Evolutionary conservation across 1,140 invertebrate genomes (phyloP).

Genomic region (Euwallacea fornicatus): DNA sequence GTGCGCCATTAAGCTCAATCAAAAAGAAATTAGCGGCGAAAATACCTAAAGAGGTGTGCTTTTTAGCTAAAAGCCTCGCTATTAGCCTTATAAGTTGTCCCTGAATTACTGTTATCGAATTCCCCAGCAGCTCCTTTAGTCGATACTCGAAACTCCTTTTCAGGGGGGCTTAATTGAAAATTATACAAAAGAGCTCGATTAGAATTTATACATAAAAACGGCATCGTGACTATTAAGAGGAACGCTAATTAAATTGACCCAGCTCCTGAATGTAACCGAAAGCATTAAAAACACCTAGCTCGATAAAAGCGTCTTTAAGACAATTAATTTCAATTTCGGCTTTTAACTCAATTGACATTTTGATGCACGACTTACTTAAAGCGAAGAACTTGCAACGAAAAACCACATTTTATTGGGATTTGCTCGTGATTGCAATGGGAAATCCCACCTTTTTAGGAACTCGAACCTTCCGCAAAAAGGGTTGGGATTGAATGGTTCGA

Average conservation of each 20-base stretch:
- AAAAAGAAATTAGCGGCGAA: too few species aligned
- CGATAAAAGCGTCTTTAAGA: conserved; percentile 16
- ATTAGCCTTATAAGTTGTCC: too few species aligned
- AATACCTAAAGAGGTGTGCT: too few species aligned
- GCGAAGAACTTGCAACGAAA: conserved; percentile 9
- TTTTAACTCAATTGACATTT: conserved; percentile 25
- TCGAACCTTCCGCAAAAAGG: not conserved
- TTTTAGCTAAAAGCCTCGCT: too few species aligned
- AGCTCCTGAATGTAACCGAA: conserved; percentile 11
- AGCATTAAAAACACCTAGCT: conserved; percentile 22
- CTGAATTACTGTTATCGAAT: too few species aligned
- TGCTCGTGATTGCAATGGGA: not conserved
- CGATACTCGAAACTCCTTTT: not conserved
- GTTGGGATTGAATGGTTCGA: not conserved
- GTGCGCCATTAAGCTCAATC: too few species aligned
- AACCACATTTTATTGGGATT: conserved; percentile 15
- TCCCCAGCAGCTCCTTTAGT: too few species aligned
- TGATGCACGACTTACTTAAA: conserved; percentile 21
- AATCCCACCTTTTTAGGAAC: not conserved
- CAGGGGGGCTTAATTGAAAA: conserved; percentile 2
- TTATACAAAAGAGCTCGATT: conserved; percentile 12
- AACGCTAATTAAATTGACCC: conserved; percentile 9
- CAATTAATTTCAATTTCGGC: conserved; percentile 26
- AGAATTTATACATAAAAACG: conserved; percentile 17
- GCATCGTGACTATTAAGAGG: conserved; percentile 7